Base-by-base conservation (phyloP, 2,797 vertebrate genomes). In the Cirrhinus molitorella region DNA sequence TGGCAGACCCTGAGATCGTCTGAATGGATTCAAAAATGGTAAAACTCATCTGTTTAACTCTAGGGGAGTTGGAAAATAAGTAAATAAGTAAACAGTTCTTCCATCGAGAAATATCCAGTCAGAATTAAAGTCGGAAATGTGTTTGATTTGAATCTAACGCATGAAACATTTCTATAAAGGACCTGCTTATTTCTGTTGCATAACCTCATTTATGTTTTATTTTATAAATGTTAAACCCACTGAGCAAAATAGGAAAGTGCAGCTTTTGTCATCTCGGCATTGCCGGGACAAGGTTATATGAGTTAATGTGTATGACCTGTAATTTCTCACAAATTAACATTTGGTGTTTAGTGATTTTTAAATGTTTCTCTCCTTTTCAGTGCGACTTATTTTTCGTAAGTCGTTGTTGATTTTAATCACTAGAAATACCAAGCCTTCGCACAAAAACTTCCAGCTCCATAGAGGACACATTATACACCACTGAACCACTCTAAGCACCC, bases 391-490 rank as follows among this genome's bases (percentile, higher is more conserved):
- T 51, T 74, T 16, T 55, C 7, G 2, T 40, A n/a, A 66, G 17
- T 31, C 8, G 6, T n/a, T 61, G 43, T 51, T 71, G 63, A 83
- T 40, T 40, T 71, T 25, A 43, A 66, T 83, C 75, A 63, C 9
- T 25, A 14, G 37, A 28, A 43, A 37, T 68, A 14, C 11, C 0
- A 53, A 43, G 25, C 70, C 5, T 84, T 55, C 34, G 6, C 67
- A 25, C 16, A 80, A 28, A n/a, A 63, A 47, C 47, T 59, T 68
- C 53, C 79, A 47, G 25, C 55, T 78, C 65, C 66, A 77, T 37
- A 74, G 66, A 70, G 59, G 28, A 65, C 73, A 80, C 43, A 89
- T 71, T 55, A 80, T 63, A 13, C 67, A 67, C 3, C n/a, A 59
- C 13, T 28, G 70, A 63, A 37, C 3, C 21, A 11, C 63, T 28